phyloP scores from a whole-genome alignment of 1,140 invertebrate species.

The Drosophila gunungcola region DNA sequence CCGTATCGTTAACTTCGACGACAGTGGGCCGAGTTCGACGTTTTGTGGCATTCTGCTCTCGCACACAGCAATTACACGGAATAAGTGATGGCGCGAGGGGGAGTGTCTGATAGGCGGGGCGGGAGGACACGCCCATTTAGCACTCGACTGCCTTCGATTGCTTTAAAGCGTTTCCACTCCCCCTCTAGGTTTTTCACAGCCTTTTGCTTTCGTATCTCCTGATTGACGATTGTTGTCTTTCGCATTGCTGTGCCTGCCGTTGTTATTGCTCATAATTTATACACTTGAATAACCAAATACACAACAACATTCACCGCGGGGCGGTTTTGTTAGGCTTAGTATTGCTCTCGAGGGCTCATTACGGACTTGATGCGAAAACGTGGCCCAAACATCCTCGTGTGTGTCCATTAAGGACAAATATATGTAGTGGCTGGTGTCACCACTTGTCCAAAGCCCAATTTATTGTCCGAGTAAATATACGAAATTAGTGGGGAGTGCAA shows the following conservation, averaged over 20 bases:
- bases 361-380: conserved; percentile 27
- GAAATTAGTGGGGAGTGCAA: conserved; percentile 3
- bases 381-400: conserved; percentile 22
- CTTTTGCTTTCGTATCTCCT: conserved; percentile 26
- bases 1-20: conserved; percentile 36
- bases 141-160: conserved; percentile 63
- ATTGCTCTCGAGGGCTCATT: conserved; percentile 25
- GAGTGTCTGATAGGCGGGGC: conserved; percentile 32
- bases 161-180: conserved; percentile 51
- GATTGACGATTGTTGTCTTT: conserved; percentile 42
- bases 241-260: conserved; percentile 19
- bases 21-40: conserved; percentile 47
- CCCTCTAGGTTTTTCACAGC: conserved; percentile 4
- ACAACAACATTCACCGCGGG: conserved; percentile 19
- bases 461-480: conserved; percentile 13
- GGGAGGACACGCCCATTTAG: conserved; percentile 33
- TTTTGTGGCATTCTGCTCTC: conserved; percentile 41
- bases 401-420: conserved; percentile 19
- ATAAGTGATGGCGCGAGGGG: conserved; percentile 40
- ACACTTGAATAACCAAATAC: conserved; percentile 60
- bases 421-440: conserved; percentile 1
- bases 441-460: conserved; percentile 7
- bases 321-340: conserved; percentile 27
- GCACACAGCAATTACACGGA: conserved; percentile 61
- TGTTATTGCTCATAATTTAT: conserved; percentile 53